Base-by-base conservation (phyloP, 2,113 vertebrate genomes). In the Lepidiolamprologus cunningtoni region DNA sequence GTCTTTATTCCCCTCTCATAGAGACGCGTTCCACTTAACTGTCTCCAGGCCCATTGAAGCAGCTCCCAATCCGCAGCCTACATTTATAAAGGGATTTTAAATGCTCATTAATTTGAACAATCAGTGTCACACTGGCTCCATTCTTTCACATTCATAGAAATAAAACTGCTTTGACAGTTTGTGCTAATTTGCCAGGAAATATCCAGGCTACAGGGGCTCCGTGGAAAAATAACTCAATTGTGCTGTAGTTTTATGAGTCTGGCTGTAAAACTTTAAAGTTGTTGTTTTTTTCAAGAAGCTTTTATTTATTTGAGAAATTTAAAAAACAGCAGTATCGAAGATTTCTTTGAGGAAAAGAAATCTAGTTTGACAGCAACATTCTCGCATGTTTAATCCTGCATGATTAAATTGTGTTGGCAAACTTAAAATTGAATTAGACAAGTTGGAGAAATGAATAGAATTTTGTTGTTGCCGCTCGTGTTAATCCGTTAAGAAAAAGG, bases 61-160 rank as follows among this genome's bases (percentile, higher is more conserved):
- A 47, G 81, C 79, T 86, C 63, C 45, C 79, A 40, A 33, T 90
- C 82, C 78, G 3, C 23, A 86, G 80, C 91, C 85, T 83, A 82
- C 84, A 91, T 89, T 84, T 54, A 19, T 83, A 61, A 90, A 83
- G 21, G 80, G 86, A 90, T 93, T 87, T 92, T 76, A 86, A 88
- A 91, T 63, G 52, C 71, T 90, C 86, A 81, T 89, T 94, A 79
- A 87, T 89, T 84, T 81, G 84, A 90, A 87, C 88, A 92, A 87
- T 92, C 81, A 47, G 31, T 28, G 68, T 71, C 85, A 79, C 16
- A 33, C 78, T 80, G 58, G 40, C 37, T 85, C 57, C 17, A 13
- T 63, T 89, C 83, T 81, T 85, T 85, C 47, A 58, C 68, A 45
- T 61, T 81, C 23, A 86, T 57, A 78, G 45, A 87, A 85, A 78